Conservation (phyloP, 2,113 vertebrate genomes). For the Rhabdomys dilectus region DNA sequence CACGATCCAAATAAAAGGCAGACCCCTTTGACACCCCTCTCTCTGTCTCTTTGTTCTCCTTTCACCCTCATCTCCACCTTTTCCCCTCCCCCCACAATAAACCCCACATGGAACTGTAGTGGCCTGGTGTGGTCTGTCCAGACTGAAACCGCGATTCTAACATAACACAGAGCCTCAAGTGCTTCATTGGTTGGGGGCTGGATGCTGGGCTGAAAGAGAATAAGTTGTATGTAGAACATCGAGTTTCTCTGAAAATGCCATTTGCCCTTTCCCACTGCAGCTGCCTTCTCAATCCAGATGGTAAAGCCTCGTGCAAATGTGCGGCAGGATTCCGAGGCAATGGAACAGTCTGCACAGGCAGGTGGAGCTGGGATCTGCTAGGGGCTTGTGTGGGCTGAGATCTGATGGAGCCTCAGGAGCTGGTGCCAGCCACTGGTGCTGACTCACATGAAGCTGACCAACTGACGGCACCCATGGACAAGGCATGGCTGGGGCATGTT, state of each 20-base stretch:
- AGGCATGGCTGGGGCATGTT: rapidly evolving
- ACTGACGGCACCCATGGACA: slow-evolving; percentile 10
- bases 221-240: rapidly evolving
- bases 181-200: rapidly evolving
- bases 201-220: rapidly evolving
- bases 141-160: too few species aligned
- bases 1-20: too few species aligned
- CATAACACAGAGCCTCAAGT: neutral
- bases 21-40: too few species aligned
- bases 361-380: slow-evolving; percentile 43
- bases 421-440: neutral
- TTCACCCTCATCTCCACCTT: too few species aligned
- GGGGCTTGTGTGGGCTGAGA: neutral
- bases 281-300: slow-evolving; percentile 83
- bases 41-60: too few species aligned
- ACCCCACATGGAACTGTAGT: too few species aligned
- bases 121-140: too few species aligned
- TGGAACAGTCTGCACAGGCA: slow-evolving; percentile 93
- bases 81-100: too few species aligned
- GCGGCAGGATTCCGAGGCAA: slow-evolving; percentile 94
- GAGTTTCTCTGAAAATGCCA: neutral
- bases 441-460: neutral
- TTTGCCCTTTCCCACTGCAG: slow-evolving; percentile 79
- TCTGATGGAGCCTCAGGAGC: slow-evolving; percentile 1
- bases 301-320: slow-evolving; percentile 89